Base-by-base conservation (phyloP, 2,113 vertebrate species). In the Dendropsophus ebraccatus region DNA sequence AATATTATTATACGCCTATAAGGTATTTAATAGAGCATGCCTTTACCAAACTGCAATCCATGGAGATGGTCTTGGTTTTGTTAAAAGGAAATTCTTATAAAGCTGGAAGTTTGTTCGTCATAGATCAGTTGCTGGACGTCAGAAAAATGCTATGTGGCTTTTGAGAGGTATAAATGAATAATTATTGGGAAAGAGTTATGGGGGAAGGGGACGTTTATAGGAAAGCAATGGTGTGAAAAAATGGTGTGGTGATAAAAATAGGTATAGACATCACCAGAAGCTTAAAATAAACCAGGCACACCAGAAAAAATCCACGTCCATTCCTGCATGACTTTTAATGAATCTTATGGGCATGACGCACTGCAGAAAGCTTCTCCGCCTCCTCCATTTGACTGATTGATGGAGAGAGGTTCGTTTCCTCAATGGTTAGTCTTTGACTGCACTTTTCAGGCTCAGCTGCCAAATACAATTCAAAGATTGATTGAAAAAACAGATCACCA, bases 271-370 rank as follows among this genome's bases (percentile, higher is more conserved):
- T 81, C 67, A 73, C 60, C 52, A 73, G 54, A 74, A 47, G 67
- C 67, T 87, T 87, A 87, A 87, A 87, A 87, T 87, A 87, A 81
- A 52, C 25, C n/a, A 30, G 32, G 35, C 50, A 32, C 14, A 58
- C 67, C 78, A 49, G 21, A 50, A 41, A 35, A 50, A 56, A 32
- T 47, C 14, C 56, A 58, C 37, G 14, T 80, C 84, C 52, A 81
- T 54, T 80, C 16, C 30, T 74, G 23, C 25, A 73, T 62, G 37
- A 81, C 77, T 74, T 60, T 67, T 81, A 81, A 81, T 81, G 67
- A 54, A 86, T 86, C 49, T 81, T 13, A 32, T 37, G 14, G 60
- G 30, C 17, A 87, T 87, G 85, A 81, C 78, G 67, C 77, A 87
- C 78, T 87, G 85, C 85, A 81, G 77, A 72, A 74, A 30, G 54